Evolutionary conservation across 1,140 invertebrate species (phyloP).

Genomic region (Psix sp.): DNA sequence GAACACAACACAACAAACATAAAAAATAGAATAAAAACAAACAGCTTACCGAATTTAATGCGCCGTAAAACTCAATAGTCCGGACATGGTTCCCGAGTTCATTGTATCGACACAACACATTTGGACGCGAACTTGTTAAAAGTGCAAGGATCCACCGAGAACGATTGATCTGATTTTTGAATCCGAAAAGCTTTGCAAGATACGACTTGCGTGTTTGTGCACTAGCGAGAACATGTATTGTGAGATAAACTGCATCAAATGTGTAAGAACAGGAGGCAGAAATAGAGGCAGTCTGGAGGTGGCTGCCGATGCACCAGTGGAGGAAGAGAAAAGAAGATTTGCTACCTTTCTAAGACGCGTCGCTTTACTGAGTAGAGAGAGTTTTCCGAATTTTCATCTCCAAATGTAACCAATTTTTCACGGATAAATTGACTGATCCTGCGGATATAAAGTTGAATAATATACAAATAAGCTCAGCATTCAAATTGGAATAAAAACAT

Average conservation of each 20-base stretch:
- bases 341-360: conserved; percentile 28
- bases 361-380: conserved; percentile 11
- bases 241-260: conserved; percentile 29
- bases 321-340: conserved; percentile 35
- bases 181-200: conserved; percentile 11
- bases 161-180: conserved; percentile 15
- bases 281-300: conserved; percentile 19
- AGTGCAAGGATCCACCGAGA: conserved; percentile 1
- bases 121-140: conserved; percentile 5
- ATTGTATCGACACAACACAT: conserved; percentile 23
- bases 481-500: too few relatives aligned
- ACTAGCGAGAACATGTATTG: conserved; percentile 16
- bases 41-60: conserved; percentile 9
- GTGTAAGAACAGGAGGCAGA: conserved; percentile 15
- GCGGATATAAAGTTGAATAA: too few relatives aligned
- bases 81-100: conserved; percentile 20
- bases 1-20: not conserved
- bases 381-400: conserved; percentile 6
- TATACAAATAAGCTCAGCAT: too few relatives aligned
- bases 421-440: too few relatives aligned
- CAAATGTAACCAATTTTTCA: too few relatives aligned
- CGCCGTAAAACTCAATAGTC: conserved; percentile 11
- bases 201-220: conserved; percentile 18
- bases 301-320: conserved; percentile 15
- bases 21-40: not conserved